These are phyloP conservation scores for Drosophila mimetica DNA, from an alignment of 2,888 invertebrate species.

Conservation along the genomic window DNA sequence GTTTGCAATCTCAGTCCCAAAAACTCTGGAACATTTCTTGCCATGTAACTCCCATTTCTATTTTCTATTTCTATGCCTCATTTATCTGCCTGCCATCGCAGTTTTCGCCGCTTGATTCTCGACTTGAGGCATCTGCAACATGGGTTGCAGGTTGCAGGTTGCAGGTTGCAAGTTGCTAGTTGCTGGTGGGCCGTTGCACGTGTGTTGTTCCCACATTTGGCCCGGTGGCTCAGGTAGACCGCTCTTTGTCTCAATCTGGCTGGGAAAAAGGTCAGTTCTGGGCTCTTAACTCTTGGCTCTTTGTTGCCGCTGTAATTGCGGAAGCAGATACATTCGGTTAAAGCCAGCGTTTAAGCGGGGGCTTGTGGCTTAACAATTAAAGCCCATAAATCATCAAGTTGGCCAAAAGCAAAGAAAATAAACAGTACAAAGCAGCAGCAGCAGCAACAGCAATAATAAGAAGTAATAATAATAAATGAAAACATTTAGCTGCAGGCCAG, in stretches of 20 bases:
- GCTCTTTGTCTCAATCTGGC: constrained; percentile 22
- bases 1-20: neutral
- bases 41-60: neutral
- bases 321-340: constrained; percentile 44
- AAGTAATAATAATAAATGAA: constrained; percentile 31
- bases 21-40: neutral
- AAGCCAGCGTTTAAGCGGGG: constrained; percentile 27
- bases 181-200: constrained; percentile 26
- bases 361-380: constrained; percentile 30
- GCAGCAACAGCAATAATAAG: neutral
- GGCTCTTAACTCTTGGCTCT: no score
- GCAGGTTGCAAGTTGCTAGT: neutral
- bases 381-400: constrained; percentile 49
- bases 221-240: constrained; percentile 6
- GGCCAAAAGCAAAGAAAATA: neutral
- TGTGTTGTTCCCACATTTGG: constrained; percentile 26
- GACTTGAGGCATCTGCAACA: constrained; percentile 5
- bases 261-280: constrained; percentile 56
- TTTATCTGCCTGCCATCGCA: constrained; percentile 10
- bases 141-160: constrained; percentile 6
- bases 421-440: constrained; percentile 6
- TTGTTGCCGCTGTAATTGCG: constrained; percentile 52
- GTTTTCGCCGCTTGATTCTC: constrained; percentile 12
- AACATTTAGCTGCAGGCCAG: constrained; percentile 38
- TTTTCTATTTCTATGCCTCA: neutral